Conservation (phyloP, 2,888 invertebrate species). For the Timema cristinae region DNA sequence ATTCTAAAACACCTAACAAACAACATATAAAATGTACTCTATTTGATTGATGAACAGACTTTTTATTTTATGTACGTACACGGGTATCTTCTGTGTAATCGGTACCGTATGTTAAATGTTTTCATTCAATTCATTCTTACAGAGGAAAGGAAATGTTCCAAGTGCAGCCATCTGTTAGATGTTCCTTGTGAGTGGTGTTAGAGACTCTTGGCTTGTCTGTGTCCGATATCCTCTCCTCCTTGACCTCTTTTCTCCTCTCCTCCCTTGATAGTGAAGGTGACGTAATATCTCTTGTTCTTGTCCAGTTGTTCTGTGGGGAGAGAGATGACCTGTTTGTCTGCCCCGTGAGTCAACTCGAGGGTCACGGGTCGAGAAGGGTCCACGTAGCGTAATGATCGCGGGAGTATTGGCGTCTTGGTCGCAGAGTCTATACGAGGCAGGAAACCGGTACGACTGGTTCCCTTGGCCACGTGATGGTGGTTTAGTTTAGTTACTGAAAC, state of each 20-base stretch:
- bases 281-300: conserved; percentile 86
- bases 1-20: too few species aligned
- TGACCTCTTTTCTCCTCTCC: conserved; percentile 28
- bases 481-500: conserved; percentile 71
- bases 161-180: background rate
- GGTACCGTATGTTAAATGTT: too few species aligned
- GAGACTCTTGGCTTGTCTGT: background rate
- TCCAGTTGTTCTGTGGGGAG: conserved; percentile 83
- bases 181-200: background rate
- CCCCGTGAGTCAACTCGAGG: conserved; percentile 78
- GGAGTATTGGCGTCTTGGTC: background rate
- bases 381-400: conserved; percentile 35
- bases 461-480: conserved; percentile 73
- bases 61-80: too few species aligned
- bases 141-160: too few species aligned
- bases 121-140: too few species aligned
- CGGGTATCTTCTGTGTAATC: too few species aligned
- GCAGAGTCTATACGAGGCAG: conserved; percentile 61
- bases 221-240: background rate
- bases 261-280: conserved; percentile 87
- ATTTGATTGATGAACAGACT: too few species aligned
- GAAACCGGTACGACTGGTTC: conserved; percentile 53
- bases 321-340: conserved; percentile 73
- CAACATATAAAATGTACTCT: too few species aligned
- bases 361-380: conserved; percentile 43